Percentiles rank a stretch among this genome's conserved stretches.
Evolutionary conservation across 2,888 invertebrate genomes (phyloP).

Genomic region (Pardosa pseudoannulata): DNA sequence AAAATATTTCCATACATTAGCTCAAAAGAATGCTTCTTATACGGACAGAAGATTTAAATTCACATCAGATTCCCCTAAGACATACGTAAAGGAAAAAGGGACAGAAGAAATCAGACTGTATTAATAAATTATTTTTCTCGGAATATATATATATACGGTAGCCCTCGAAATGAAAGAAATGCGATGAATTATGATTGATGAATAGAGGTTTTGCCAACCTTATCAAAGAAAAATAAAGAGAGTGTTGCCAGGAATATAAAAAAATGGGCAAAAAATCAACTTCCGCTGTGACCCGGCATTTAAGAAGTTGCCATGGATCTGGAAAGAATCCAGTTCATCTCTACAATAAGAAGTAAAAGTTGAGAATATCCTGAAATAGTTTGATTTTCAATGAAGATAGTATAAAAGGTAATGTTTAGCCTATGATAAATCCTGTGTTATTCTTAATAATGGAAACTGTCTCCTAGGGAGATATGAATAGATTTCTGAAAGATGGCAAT

Average conservation of each 20-base stretch:
- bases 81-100: no score
- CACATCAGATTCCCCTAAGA: no score
- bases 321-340: conserved; percentile 8
- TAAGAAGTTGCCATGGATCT: background rate
- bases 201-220: background rate
- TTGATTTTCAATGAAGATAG: no score
- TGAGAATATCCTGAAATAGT: background rate
- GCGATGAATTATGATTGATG: conserved; percentile 7
- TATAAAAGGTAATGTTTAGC: no score
- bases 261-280: conserved; percentile 14
- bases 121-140: background rate
- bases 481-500: no score
- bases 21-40: no score
- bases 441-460: no score
- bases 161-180: background rate
- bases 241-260: conserved; percentile 3
- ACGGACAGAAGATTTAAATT: no score
- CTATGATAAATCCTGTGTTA: no score
- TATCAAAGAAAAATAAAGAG: background rate
- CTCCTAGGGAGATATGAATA: no score
- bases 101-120: background rate
- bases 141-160: background rate
- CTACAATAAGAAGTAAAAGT: background rate
- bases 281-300: conserved; percentile 3
- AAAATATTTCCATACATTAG: no score